Evolutionary conservation across 1,140 invertebrate genomes (phyloP), one percentile per base, ranked within the genome.

Genomic region (Scaptodrosophila lebanonensis): DNA sequence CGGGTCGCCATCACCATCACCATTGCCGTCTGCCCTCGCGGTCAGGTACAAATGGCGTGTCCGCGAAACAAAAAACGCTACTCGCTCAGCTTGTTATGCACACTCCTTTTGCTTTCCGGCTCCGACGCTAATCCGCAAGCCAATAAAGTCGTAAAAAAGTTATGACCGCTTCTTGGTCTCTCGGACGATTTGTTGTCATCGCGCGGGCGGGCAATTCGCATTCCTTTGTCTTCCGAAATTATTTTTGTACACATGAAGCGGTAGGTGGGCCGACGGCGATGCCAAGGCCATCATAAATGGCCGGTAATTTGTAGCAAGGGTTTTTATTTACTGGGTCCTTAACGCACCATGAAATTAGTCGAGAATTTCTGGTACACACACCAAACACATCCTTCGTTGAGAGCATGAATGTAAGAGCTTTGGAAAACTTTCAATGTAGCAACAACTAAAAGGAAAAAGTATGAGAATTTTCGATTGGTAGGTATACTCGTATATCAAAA

Each of bases 71-170:
- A 47, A 65, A 66, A 59, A 66, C 16, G 54, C 45, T 64, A 27
- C 57, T 59, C 45, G 60, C 32, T 54, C 42, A 65, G 47, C 29
- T 67, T 43, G 50, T 35, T 51, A 57, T 73, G 73, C 73, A 66
- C 73, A 77, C 73, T 77, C 73, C 73, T 77, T 77, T 82, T 76
- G 60, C 59, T 57, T 62, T 62, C 39, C 59, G 71, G 59, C 71
- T 25, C 39, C 32, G 64, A 79, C 75, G 73, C 75, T 73, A 77
- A 79, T 79, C 73, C 73, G 68, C 22, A 25, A 25, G 22, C 39
- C 48, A 70, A 77, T 77, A 77, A 77, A 77, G 56, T 68, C 59
- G 56, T 77, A 79, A 77, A 77, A 75, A 76, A 68, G 44, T 45
- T 50, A 54, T 54, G 44, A 13, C 40, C n/a, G 45, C 22, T 22